A percentile compares a stretch with the other conserved stretches of the same genome.
Conservation (phyloP, 2,113 vertebrate genomes). For the Cacatua alba region DNA sequence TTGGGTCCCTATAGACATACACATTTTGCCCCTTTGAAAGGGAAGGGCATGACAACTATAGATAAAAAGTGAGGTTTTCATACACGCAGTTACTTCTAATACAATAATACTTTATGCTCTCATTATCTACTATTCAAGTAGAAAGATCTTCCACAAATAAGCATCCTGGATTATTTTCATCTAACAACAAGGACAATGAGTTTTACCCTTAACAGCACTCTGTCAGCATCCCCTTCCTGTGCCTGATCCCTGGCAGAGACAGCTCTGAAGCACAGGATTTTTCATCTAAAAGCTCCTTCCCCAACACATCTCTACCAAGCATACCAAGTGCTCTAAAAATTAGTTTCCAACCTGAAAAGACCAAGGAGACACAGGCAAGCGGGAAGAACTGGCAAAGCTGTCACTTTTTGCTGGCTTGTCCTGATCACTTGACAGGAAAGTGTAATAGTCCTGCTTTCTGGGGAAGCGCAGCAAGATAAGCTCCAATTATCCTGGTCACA, state of each 20-base stretch:
- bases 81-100: neutral
- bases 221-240: neutral
- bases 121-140: neutral
- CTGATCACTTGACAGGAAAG: too few relatives aligned
- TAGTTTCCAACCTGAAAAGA: neutral
- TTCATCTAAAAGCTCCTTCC: neutral
- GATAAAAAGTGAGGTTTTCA: neutral
- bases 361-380: accelerated
- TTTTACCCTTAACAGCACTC: neutral
- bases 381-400: neutral
- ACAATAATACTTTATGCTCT: neutral
- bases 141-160: neutral
- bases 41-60: neutral
- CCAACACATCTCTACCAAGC: neutral
- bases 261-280: neutral
- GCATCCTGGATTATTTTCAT: neutral
- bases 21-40: neutral
- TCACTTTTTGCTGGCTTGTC: neutral
- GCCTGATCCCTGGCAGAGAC: neutral
- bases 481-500: too few relatives aligned
- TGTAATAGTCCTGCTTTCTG: too few relatives aligned
- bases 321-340: neutral
- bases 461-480: too few relatives aligned
- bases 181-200: neutral
- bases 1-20: neutral